Evolutionary conservation across 1,140 invertebrate genomes (phyloP).

Genomic region (Temnothorax nylanderi): DNA sequence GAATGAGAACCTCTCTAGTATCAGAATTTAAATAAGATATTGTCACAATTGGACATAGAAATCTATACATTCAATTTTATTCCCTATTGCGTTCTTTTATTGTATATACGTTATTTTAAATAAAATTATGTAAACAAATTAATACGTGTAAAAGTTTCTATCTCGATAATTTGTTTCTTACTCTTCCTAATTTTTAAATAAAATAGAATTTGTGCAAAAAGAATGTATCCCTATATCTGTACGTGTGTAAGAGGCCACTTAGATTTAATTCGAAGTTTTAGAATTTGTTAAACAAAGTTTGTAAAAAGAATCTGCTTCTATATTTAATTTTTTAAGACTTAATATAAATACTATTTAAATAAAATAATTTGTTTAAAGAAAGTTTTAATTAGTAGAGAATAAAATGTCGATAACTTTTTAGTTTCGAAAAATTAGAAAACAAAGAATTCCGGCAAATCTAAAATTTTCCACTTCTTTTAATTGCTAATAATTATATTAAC

Average conservation of each 20-base stretch:
- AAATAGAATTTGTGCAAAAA: neutral
- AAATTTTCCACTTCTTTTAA: neutral
- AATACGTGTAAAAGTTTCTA: neutral
- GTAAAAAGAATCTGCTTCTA: neutral
- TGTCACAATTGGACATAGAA: neutral
- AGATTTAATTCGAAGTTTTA: neutral
- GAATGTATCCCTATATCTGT: neutral
- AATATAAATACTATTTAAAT: neutral
- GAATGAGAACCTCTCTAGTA: neutral
- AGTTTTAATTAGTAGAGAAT: neutral
- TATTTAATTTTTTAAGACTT: neutral
- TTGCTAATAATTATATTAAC: neutral
- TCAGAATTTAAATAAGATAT: constrained; percentile 4
- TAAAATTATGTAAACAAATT: neutral
- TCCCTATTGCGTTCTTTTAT: neutral
- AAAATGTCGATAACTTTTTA: neutral
- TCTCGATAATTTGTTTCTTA: neutral
- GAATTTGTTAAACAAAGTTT: neutral
- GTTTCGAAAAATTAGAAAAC: neutral
- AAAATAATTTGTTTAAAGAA: neutral
- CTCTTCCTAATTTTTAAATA: neutral
- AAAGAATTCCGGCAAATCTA: neutral
- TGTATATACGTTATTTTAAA: neutral
- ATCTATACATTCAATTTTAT: neutral
- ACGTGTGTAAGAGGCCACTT: neutral